Percentiles rank a stretch among this genome's conserved stretches.
These are phyloP conservation scores for Trypoxylon attenuatum DNA, from an alignment of 2,888 invertebrate genomes.

Conservation along the genomic window DNA sequence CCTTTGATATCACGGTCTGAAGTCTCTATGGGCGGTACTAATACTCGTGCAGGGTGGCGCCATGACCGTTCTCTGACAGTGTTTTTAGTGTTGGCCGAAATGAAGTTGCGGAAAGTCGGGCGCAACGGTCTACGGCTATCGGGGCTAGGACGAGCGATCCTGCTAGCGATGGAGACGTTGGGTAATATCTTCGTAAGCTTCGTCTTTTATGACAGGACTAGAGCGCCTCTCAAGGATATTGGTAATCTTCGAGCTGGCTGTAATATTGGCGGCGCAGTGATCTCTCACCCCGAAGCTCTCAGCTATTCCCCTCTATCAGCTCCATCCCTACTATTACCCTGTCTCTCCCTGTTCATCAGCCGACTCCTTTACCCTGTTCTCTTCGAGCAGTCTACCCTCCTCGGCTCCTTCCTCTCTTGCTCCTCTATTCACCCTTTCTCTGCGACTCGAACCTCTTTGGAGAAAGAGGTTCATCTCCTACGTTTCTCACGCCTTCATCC, in stretches of 20 bases:
- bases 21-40: slow-evolving; percentile 23
- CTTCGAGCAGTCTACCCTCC: slow-evolving; percentile 10
- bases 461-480: no score
- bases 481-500: no score
- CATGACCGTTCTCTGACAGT: slow-evolving; percentile 34
- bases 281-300: slow-evolving; percentile 67
- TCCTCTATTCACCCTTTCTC: background rate
- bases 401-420: slow-evolving; percentile 12
- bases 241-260: slow-evolving; percentile 73
- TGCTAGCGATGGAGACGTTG: slow-evolving; percentile 49
- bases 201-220: slow-evolving; percentile 73
- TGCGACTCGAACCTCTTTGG: no score
- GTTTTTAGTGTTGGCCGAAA: slow-evolving; percentile 63
- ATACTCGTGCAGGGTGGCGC: slow-evolving; percentile 20
- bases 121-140: slow-evolving; percentile 41
- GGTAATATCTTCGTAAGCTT: slow-evolving; percentile 74
- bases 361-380: slow-evolving; percentile 24
- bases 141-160: slow-evolving; percentile 16
- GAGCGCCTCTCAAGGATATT: slow-evolving; percentile 74
- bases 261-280: slow-evolving; percentile 74
- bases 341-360: slow-evolving; percentile 23
- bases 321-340: slow-evolving; percentile 13
- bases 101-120: slow-evolving; percentile 70
- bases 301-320: slow-evolving; percentile 18
- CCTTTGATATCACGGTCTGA: slow-evolving; percentile 20